Base-by-base conservation (phyloP, 2,888 invertebrate genomes). In the Diaperis boleti region DNA sequence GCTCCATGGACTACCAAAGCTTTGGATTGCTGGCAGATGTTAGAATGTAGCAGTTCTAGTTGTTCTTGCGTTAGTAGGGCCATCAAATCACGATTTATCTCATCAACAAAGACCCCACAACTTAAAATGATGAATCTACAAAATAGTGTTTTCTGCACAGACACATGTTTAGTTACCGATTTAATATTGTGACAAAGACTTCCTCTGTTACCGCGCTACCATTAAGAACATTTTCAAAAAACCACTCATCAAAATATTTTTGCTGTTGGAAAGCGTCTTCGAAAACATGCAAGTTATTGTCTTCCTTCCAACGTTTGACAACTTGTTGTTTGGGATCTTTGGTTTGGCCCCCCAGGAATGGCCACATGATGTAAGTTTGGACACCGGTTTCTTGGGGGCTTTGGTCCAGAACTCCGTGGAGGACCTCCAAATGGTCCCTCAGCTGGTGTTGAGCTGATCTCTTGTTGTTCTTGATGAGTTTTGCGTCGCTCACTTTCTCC, bases 361-460 rank as follows among this genome's bases (percentile, higher is more conserved):
- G 80, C 80, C 80, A 80, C 74, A 79, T 78, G 20, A 80, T 76
- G 61, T 75, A 79, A 22, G 67, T 70, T 62, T 78, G 75, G 1
- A 77, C 68, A 1, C 65, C 17, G 20, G 72, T 67, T 6, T 72
- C 66, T 3, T 59, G 59, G 1, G 70, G 62, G 13, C 52, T 41
- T 5, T 68, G 29, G 1, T 66, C 64, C 13, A 76, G 50, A 14
- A 69, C 39, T n/a, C 64, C 65, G 39, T 74, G 66, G n/a, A 79
- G 60, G 15, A 79, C 72, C 59, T 80, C 80, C 45, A 77, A 47
- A 61, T 80, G 80, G 61, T 80, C 80, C 10, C 79, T 64, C 4
- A 80, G 71, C 61, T 80, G 80, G 64, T 80, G 80, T 42, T 78
- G 78, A 0, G 79, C 80, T 1, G 78, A 78, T 22, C 80, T 65